phyloP scores from a whole-genome alignment of 2,797 vertebrate species.

The Brachymystax lenok region DNA sequence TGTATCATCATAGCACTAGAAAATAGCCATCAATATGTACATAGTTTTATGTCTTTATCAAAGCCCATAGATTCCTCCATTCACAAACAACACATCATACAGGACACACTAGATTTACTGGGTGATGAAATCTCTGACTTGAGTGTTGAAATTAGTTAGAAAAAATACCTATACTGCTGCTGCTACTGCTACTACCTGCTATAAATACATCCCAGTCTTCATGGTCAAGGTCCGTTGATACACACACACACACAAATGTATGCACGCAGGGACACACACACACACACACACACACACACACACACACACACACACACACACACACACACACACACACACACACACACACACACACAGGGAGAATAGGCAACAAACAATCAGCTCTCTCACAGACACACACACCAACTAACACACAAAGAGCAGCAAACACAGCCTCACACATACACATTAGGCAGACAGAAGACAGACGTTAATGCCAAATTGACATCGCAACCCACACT shows the following conservation, averaged over 20 bases:
- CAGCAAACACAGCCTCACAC: not conserved
- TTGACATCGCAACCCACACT: too few relatives aligned
- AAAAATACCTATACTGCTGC: constrained; percentile 4
- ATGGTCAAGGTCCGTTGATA: constrained; percentile 12
- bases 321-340: too few relatives aligned
- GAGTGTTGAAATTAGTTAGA: constrained; percentile 4
- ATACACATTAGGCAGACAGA: not conserved
- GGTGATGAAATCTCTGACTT: not conserved
- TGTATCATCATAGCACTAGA: too few relatives aligned
- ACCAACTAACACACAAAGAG: too few relatives aligned
- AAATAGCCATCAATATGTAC: too few relatives aligned
- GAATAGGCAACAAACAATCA: not conserved
- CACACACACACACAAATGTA: too few relatives aligned
- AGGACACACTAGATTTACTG: not conserved
- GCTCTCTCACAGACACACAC: not conserved
- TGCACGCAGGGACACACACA: too few relatives aligned
- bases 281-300: not conserved
- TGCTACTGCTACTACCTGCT: constrained; percentile 8
- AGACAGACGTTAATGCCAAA: not conserved
- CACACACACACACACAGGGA: not conserved
- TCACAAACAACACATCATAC: not conserved
- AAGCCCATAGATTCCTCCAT: not conserved
- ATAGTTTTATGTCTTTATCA: not conserved
- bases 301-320: not conserved
- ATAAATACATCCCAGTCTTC: constrained; percentile 14